These are phyloP conservation scores for Delia radicum DNA, from an alignment of 1,140 invertebrate species.

Conservation along the genomic window DNA sequence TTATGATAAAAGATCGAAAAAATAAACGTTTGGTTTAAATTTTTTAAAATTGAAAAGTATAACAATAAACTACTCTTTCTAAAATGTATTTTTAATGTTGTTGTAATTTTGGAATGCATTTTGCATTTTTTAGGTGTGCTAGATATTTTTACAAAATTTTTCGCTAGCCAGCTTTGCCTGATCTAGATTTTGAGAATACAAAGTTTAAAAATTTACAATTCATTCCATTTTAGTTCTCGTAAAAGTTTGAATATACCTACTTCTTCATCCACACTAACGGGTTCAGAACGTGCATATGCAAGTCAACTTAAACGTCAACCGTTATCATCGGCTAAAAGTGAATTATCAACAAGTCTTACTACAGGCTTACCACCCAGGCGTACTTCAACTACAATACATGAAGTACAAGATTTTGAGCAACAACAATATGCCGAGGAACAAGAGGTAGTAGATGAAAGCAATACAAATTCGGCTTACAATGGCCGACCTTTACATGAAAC, in stretches of 20 bases:
- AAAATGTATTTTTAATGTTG: no score
- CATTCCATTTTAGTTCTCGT: slow-evolving; percentile 34
- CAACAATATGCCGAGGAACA: neutral
- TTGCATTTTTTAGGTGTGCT: no score
- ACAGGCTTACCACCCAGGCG: slow-evolving; percentile 24
- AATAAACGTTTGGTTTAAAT: no score
- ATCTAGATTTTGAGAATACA: no score
- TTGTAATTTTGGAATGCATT: no score
- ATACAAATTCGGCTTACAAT: slow-evolving; percentile 1
- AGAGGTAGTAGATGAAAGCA: neutral
- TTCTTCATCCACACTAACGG: slow-evolving; percentile 23
- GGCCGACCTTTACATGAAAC: neutral
- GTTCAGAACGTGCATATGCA: slow-evolving; percentile 27
- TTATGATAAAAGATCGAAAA: no score
- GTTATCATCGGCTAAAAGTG: slow-evolving; percentile 22
- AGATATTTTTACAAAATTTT: no score
- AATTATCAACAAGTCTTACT: neutral
- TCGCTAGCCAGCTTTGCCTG: no score
- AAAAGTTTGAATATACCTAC: slow-evolving; percentile 41
- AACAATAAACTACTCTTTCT: no score
- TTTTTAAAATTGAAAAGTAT: no score
- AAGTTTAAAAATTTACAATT: neutral
- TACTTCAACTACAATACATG: slow-evolving; percentile 32
- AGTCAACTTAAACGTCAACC: slow-evolving; percentile 34
- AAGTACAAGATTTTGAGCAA: neutral